Evolutionary conservation across 2,888 invertebrate genomes (phyloP).

Genomic region (Adelphocoris suturalis): DNA sequence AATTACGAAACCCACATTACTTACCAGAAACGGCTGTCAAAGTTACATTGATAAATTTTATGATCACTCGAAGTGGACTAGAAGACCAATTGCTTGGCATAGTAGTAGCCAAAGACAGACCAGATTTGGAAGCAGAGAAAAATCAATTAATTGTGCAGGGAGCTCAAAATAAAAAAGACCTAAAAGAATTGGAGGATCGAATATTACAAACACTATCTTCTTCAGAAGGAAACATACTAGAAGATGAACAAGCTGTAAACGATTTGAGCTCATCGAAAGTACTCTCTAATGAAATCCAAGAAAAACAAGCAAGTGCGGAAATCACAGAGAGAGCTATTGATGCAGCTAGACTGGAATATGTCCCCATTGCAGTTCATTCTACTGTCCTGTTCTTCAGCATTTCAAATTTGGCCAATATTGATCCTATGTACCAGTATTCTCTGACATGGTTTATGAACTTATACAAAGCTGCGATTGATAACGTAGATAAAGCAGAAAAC

Average conservation of each 20-base stretch:
- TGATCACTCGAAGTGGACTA: slow-evolving; percentile 93
- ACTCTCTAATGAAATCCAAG: slow-evolving; percentile 93
- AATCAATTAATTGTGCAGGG: slow-evolving; percentile 92
- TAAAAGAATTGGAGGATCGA: slow-evolving; percentile 94
- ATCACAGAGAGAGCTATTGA: slow-evolving; percentile 95
- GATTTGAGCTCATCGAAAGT: slow-evolving; percentile 93
- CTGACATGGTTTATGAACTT: slow-evolving; percentile 95
- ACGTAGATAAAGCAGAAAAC: slow-evolving; percentile 91
- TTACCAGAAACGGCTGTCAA: slow-evolving; percentile 95
- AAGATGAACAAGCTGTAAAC: slow-evolving; percentile 94
- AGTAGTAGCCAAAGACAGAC: slow-evolving; percentile 94
- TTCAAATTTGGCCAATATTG: slow-evolving; percentile 93
- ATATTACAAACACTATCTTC: slow-evolving; percentile 89
- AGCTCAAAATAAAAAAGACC: slow-evolving; percentile 87
- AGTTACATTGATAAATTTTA: slow-evolving; percentile 93
- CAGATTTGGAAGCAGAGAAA: slow-evolving; percentile 94
- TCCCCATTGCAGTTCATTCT: slow-evolving; percentile 93
- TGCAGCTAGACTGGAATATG: slow-evolving; percentile 89
- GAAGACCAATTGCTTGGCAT: slow-evolving; percentile 94
- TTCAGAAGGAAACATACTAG: slow-evolving; percentile 89
- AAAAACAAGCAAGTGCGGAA: slow-evolving; percentile 93
- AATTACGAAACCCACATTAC: slow-evolving; percentile 95
- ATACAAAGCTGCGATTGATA: slow-evolving; percentile 91
- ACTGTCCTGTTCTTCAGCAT: slow-evolving; percentile 95
- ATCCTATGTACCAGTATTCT: slow-evolving; percentile 99